phyloP scores from a whole-genome alignment of 2,888 invertebrate genomes.

The Leptopilina drosophilae region DNA sequence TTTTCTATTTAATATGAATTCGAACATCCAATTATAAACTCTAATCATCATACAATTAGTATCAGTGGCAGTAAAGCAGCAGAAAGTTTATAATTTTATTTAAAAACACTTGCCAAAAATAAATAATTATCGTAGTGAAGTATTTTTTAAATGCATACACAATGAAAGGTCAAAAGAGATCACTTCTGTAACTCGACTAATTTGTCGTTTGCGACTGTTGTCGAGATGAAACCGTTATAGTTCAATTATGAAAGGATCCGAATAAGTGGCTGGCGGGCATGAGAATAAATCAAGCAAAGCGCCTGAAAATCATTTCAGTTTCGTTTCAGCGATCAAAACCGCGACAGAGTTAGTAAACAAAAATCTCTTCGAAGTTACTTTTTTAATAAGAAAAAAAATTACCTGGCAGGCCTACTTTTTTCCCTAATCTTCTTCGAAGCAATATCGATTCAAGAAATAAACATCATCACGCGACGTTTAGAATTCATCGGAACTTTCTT shows the following conservation, averaged over 20 bases:
- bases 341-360: conserved; percentile 46
- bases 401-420: conserved; percentile 2
- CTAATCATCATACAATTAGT: not conserved
- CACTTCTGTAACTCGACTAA: not conserved
- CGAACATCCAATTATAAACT: not conserved
- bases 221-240: not conserved
- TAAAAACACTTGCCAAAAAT: no score
- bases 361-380: conserved; percentile 40
- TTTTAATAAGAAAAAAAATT: conserved; percentile 33
- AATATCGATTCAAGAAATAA: not conserved
- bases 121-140: no score
- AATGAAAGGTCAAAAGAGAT: not conserved
- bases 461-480: conserved; percentile 4
- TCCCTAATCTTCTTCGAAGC: not conserved
- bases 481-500: conserved; percentile 5
- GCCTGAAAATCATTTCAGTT: conserved; percentile 66
- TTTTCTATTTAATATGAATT: not conserved
- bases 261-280: conserved; percentile 3
- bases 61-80: no score
- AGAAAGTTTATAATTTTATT: no score
- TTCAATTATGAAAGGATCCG: not conserved
- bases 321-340: conserved; percentile 60
- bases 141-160: no score
- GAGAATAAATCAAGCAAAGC: conserved; percentile 56
- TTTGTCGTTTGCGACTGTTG: not conserved